Conservation (phyloP, 2,797 vertebrate species). For the Periparus ater region DNA sequence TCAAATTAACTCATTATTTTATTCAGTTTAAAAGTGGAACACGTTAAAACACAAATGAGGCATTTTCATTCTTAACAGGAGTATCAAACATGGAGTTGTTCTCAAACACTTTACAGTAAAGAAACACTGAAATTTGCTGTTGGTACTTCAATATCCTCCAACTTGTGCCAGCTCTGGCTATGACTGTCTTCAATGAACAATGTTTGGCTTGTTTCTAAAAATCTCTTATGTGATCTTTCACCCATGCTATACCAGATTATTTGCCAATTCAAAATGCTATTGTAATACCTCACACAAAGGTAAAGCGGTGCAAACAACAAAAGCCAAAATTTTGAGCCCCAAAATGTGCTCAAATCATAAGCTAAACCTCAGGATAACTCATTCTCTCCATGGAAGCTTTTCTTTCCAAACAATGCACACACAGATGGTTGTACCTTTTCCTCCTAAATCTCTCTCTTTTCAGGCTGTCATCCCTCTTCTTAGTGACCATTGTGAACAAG, state of each 20-base stretch:
- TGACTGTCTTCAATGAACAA: neutral
- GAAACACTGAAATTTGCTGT: neutral
- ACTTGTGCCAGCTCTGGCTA: neutral
- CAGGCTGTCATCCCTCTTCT: neutral
- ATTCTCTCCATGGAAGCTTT: neutral
- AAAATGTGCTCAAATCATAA: neutral
- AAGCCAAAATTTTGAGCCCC: neutral
- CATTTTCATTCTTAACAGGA: neutral
- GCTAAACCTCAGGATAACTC: neutral
- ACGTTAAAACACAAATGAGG: neutral
- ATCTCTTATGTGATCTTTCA: neutral
- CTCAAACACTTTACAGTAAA: neutral
- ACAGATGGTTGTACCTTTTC: neutral
- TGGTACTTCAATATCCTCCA: neutral
- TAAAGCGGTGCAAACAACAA: neutral
- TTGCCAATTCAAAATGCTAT: neutral
- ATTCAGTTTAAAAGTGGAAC: neutral
- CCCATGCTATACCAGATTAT: neutral
- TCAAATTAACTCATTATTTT: neutral
- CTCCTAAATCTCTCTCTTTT: neutral
- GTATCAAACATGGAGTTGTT: neutral
- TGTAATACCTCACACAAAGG: neutral
- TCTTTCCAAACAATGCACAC: neutral
- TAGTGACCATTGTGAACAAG: neutral
- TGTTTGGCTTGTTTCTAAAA: neutral